Conservation (phyloP, 2,888 invertebrate species). For the Hedya salicella region DNA sequence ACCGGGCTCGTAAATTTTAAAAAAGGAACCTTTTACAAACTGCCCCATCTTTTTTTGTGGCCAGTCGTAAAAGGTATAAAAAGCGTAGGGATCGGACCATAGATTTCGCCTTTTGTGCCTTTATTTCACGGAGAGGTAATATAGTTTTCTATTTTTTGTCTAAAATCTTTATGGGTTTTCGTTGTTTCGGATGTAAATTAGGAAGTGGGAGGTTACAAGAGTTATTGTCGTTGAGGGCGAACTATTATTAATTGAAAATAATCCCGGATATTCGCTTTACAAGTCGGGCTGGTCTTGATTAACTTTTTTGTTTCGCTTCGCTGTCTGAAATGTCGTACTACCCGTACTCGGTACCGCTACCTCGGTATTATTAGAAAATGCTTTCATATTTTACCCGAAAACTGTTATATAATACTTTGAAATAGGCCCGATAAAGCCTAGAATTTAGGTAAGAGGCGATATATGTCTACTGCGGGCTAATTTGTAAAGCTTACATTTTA, state of each 20-base stretch:
- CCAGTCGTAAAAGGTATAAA: slow-evolving; percentile 57
- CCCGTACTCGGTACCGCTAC: slow-evolving; percentile 27
- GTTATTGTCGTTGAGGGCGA: slow-evolving; percentile 24
- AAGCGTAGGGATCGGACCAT: slow-evolving; percentile 44
- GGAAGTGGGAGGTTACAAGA: slow-evolving; percentile 27
- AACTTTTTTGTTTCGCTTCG: slow-evolving; percentile 1
- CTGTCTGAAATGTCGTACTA: slow-evolving; percentile 23
- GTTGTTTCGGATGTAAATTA: slow-evolving; percentile 42
- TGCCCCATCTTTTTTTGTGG: slow-evolving; percentile 61
- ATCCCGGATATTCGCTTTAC: slow-evolving; percentile 1
- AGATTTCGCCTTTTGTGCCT: slow-evolving; percentile 39
- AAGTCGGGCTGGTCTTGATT: background rate
- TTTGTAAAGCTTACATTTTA: slow-evolving; percentile 24
- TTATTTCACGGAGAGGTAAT: slow-evolving; percentile 43
- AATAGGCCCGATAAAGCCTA: slow-evolving; percentile 7
- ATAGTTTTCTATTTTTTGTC: slow-evolving; percentile 41
- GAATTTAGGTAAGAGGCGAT: background rate
- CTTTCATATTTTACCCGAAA: slow-evolving; percentile 15
- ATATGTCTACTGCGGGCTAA: slow-evolving; percentile 16
- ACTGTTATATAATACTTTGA: slow-evolving; percentile 11
- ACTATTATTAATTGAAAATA: background rate
- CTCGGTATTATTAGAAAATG: slow-evolving; percentile 15
- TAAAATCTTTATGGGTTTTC: slow-evolving; percentile 39
- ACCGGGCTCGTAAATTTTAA: slow-evolving; percentile 67
- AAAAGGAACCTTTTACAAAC: slow-evolving; percentile 64